These are phyloP conservation scores for Equus quagga DNA, from an alignment of 2,113 vertebrate species.

Conservation along the genomic window DNA sequence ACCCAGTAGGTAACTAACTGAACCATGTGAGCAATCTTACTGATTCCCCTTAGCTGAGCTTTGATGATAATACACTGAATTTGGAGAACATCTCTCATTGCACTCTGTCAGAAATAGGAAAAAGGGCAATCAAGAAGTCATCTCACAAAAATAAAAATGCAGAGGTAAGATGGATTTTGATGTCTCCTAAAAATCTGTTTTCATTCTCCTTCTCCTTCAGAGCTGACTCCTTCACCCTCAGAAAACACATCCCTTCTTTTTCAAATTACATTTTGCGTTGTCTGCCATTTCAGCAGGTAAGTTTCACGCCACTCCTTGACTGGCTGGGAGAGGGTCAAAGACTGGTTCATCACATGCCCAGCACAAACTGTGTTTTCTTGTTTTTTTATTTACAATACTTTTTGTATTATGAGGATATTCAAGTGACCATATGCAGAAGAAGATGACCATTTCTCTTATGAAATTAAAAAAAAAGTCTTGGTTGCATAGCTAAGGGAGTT, in stretches of 20 bases:
- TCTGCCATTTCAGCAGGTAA: conserved; percentile 37
- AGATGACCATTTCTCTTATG: background rate
- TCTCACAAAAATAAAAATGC: conserved; percentile 3
- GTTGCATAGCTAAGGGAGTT: conserved; percentile 3
- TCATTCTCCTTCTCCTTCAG: conserved; percentile 47
- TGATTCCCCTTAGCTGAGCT: background rate
- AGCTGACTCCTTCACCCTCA: background rate
- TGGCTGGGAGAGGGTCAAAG: conserved; percentile 50
- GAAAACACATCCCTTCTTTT: background rate
- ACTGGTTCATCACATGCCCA: background rate
- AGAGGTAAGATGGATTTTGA: background rate
- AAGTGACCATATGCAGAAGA: background rate
- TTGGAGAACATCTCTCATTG: background rate
- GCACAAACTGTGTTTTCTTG: background rate
- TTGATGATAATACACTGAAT: background rate
- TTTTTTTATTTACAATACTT: conserved; percentile 48
- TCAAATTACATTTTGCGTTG: conserved; percentile 54
- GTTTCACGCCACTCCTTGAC: conserved; percentile 23
- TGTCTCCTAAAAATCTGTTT: conserved; percentile 40
- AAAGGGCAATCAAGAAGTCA: background rate
- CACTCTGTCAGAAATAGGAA: background rate
- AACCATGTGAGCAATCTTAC: background rate
- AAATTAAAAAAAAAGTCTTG: background rate
- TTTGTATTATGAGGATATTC: background rate
- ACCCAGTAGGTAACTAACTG: background rate